A percentile compares a stretch with the other conserved stretches of the same genome.
Evolutionary conservation across 2,888 invertebrate genomes (phyloP).

Genomic region (Spialia ferax): DNA sequence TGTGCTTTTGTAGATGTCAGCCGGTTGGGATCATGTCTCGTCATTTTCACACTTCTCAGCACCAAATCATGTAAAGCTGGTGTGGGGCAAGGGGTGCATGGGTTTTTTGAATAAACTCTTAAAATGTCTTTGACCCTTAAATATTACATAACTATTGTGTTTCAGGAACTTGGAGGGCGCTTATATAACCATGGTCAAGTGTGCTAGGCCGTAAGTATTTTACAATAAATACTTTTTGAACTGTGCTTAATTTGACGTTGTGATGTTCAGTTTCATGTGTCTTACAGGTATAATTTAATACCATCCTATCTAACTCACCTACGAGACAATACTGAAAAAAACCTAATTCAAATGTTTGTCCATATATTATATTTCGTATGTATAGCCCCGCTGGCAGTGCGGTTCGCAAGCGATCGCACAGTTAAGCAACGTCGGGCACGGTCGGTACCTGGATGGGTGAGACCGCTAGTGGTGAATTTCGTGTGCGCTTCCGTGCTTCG

Average conservation of each 20-base stretch:
- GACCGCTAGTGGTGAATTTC: too few relatives aligned
- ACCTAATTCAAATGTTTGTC: too few relatives aligned
- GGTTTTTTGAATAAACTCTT: conserved; percentile 4
- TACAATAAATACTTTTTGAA: background rate
- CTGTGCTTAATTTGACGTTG: background rate
- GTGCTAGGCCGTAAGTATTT: conserved; percentile 82
- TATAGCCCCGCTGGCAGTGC: too few relatives aligned
- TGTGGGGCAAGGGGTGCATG: conserved; percentile 39
- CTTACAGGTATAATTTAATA: too few relatives aligned
- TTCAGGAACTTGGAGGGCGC: conserved; percentile 74
- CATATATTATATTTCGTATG: too few relatives aligned
- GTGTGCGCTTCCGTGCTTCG: too few relatives aligned
- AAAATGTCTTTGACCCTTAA: background rate
- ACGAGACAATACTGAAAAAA: too few relatives aligned
- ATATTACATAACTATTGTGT: conserved; percentile 12
- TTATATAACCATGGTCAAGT: conserved; percentile 72
- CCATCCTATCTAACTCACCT: too few relatives aligned
- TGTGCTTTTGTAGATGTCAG: conserved; percentile 24
- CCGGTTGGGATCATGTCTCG: conserved; percentile 33
- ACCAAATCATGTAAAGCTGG: conserved; percentile 28
- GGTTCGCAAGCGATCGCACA: too few relatives aligned
- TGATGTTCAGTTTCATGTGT: background rate
- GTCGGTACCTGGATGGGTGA: too few relatives aligned
- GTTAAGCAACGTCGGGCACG: too few relatives aligned
- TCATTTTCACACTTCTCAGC: conserved; percentile 30